Percentiles rank a stretch among this genome's conserved stretches.
phyloP scores from a whole-genome alignment of 2,113 vertebrate species.

The Dolichallabes microphthalmus region DNA sequence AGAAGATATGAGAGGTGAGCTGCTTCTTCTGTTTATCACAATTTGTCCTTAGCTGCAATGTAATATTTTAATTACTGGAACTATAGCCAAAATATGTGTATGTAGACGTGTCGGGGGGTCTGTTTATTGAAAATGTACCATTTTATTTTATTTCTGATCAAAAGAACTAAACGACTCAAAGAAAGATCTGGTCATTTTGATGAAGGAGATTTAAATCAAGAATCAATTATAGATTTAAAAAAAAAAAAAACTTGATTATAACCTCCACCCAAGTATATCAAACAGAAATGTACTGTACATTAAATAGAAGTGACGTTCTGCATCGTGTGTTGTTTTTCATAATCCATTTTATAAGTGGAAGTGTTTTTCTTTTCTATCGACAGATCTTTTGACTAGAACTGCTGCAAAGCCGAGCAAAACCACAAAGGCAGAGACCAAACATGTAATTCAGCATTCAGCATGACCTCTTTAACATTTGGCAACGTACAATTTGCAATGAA shows the following conservation, averaged over 20 bases:
- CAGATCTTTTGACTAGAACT: not conserved
- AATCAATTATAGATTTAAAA: not conserved
- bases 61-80: too few species aligned
- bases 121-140: too few species aligned
- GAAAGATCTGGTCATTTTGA: too few species aligned
- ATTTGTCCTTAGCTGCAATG: too few species aligned
- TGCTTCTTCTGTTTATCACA: too few species aligned
- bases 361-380: not conserved
- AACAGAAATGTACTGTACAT: not conserved
- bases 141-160: too few species aligned
- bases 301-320: not conserved
- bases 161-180: too few species aligned
- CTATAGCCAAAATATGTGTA: too few species aligned
- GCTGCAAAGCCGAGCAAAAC: not conserved
- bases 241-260: constrained; percentile 15
- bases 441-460: constrained; percentile 3
- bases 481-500: not conserved
- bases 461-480: not conserved
- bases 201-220: too few species aligned
- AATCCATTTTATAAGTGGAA: not conserved
- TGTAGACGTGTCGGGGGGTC: too few species aligned
- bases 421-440: constrained; percentile 7
- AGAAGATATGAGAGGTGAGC: too few species aligned
- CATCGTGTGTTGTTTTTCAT: not conserved
- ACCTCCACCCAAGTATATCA: not conserved